Evolutionary conservation across 2,113 vertebrate species (phyloP).

Genomic region (Ginglymostoma cirratum): DNA sequence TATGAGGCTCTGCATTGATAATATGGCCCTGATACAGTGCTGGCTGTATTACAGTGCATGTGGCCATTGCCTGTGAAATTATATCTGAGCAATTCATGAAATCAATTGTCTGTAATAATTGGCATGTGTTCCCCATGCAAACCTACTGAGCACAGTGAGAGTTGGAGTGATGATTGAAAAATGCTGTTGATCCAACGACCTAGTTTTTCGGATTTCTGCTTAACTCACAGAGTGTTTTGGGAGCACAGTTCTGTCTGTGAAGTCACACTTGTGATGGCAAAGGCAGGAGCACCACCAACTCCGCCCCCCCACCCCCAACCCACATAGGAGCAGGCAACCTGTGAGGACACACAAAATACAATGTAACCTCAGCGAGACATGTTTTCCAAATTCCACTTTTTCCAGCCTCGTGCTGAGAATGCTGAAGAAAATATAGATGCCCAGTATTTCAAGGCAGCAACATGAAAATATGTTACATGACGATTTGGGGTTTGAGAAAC

Average conservation of each 20-base stretch:
- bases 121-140: background rate
- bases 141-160: background rate
- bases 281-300: background rate
- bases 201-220: background rate
- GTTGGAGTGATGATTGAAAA: background rate
- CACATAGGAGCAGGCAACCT: background rate
- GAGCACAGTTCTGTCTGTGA: background rate
- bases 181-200: background rate
- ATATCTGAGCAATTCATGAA: background rate
- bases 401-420: too few species aligned
- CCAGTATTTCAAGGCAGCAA: background rate
- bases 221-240: background rate
- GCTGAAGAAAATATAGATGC: background rate
- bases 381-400: background rate
- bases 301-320: background rate
- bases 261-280: background rate
- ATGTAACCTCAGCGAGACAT: background rate
- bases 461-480: background rate
- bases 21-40: background rate
- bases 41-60: background rate
- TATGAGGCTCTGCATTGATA: background rate
- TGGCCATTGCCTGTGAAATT: background rate
- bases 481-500: background rate
- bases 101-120: constrained; percentile 7
- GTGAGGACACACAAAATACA: background rate